A percentile compares a stretch with the other conserved stretches of the same genome.
These are phyloP conservation scores for Glyptemys insculpta DNA, from an alignment of 2,797 vertebrate genomes.

Conservation along the genomic window DNA sequence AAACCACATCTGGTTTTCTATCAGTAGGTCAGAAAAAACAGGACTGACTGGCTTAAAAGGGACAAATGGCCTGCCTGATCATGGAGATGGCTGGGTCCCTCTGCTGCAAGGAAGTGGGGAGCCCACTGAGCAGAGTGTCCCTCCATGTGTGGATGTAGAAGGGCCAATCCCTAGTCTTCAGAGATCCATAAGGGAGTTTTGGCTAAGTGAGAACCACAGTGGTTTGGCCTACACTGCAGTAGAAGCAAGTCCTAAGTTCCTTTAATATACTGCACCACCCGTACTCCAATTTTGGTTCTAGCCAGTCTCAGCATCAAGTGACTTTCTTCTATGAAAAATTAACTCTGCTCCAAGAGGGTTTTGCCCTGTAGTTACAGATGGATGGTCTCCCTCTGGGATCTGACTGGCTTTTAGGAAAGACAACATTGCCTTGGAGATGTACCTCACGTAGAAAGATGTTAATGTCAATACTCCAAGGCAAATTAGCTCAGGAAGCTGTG, in stretches of 20 bases:
- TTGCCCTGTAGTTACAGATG: not conserved
- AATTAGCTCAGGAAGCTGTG: not conserved
- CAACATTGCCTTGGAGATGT: not conserved
- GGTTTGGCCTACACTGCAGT: not conserved
- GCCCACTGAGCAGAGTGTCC: not conserved
- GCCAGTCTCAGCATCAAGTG: not conserved
- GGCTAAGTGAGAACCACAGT: not conserved
- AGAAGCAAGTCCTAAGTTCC: not conserved
- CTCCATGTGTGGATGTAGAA: not conserved
- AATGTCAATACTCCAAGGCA: not conserved
- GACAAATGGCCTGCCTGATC: not conserved
- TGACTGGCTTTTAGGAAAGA: not conserved
- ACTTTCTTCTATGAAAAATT: not conserved
- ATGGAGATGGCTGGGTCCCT: not conserved
- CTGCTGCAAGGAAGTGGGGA: not conserved
- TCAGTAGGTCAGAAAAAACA: not conserved
- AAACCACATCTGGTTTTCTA: not conserved
- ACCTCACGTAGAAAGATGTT: not conserved
- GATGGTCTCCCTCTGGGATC: not conserved
- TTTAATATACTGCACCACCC: not conserved
- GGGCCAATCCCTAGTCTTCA: not conserved
- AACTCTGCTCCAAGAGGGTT: not conserved
- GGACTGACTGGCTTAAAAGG: not conserved
- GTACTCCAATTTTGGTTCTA: not conserved
- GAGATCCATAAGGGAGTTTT: not conserved